phyloP scores from a whole-genome alignment of 2,888 invertebrate species.

The Imbricaverruca yamaguchii region DNA sequence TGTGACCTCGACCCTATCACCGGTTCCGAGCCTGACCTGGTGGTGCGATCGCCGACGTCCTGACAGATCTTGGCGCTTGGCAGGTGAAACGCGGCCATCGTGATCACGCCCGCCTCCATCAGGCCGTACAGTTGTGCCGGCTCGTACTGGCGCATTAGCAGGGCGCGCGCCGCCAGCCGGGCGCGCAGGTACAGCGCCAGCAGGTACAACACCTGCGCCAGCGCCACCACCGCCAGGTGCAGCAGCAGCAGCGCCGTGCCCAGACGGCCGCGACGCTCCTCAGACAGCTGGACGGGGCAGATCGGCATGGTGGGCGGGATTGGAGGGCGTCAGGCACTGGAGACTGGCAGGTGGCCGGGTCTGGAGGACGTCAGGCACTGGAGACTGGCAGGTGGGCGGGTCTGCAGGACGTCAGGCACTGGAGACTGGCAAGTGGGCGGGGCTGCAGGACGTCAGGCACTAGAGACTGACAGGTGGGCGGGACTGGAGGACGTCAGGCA shows the following conservation, averaged over 20 bases:
- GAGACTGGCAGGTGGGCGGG: too few relatives aligned
- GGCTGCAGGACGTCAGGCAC: too few relatives aligned
- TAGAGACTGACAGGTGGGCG: too few relatives aligned
- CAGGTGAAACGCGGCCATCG: not conserved
- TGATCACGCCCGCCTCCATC: not conserved
- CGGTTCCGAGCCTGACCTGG: not conserved
- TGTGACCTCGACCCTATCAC: too few relatives aligned
- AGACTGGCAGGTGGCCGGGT: too few relatives aligned
- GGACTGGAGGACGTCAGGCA: too few relatives aligned
- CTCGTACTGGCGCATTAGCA: not conserved
- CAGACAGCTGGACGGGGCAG: not conserved
- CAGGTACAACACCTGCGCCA: conserved; percentile 6
- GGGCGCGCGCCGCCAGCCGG: not conserved
- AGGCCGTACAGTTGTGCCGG: not conserved
- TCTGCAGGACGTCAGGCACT: too few relatives aligned
- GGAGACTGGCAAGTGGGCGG: too few relatives aligned
- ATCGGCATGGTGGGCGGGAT: not conserved
- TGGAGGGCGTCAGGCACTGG: too few relatives aligned
- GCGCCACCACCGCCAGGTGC: not conserved
- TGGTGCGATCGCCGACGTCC: not conserved
- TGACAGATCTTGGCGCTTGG: conserved; percentile 9
- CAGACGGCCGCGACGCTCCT: conserved; percentile 4
- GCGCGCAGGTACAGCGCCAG: not conserved
- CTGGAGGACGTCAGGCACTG: too few relatives aligned
- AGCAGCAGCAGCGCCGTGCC: not conserved